Percentiles rank a stretch among this genome's conserved stretches.
Evolutionary conservation across 2,888 invertebrate genomes (phyloP).

Genomic region (Gymnocheta viridis): DNA sequence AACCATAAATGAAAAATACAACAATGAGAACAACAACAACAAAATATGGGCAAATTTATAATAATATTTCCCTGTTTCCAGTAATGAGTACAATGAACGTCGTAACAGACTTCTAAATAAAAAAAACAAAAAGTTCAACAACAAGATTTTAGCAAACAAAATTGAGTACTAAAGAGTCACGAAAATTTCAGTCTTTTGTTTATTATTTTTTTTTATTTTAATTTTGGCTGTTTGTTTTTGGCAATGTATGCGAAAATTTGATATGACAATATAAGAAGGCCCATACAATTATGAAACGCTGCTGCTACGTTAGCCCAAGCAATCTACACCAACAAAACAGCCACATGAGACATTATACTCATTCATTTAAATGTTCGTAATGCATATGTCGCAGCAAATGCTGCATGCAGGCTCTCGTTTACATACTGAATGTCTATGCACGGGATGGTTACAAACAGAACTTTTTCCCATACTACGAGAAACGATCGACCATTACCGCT

Average conservation of each 20-base stretch:
- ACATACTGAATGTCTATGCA: slow-evolving; percentile 26
- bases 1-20: slow-evolving; percentile 16
- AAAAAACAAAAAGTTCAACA: slow-evolving; percentile 7
- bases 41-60: slow-evolving; percentile 29
- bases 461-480: slow-evolving; percentile 36
- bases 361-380: slow-evolving; percentile 47
- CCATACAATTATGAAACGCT: slow-evolving; percentile 63
- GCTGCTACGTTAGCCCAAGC: slow-evolving; percentile 41
- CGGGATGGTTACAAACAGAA: slow-evolving; percentile 37
- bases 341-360: slow-evolving; percentile 32
- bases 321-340: slow-evolving; percentile 21
- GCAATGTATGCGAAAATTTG: slow-evolving; percentile 56
- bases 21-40: slow-evolving; percentile 5
- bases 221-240: slow-evolving; percentile 35
- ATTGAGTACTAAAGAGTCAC: slow-evolving; percentile 47
- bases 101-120: slow-evolving; percentile 55
- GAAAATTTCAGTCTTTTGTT: slow-evolving; percentile 35
- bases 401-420: slow-evolving; percentile 26
- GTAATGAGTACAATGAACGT: slow-evolving; percentile 43
- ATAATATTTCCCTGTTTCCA: slow-evolving; percentile 54
- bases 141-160: slow-evolving; percentile 43
- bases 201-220: slow-evolving; percentile 10
- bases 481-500: slow-evolving; percentile 60
- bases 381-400: slow-evolving; percentile 45
- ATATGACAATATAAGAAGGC: slow-evolving; percentile 65